A percentile compares a stretch with the other conserved stretches of the same genome.
Conservation (phyloP, 2,888 invertebrate genomes). For the Drosophila neonasuta region DNA sequence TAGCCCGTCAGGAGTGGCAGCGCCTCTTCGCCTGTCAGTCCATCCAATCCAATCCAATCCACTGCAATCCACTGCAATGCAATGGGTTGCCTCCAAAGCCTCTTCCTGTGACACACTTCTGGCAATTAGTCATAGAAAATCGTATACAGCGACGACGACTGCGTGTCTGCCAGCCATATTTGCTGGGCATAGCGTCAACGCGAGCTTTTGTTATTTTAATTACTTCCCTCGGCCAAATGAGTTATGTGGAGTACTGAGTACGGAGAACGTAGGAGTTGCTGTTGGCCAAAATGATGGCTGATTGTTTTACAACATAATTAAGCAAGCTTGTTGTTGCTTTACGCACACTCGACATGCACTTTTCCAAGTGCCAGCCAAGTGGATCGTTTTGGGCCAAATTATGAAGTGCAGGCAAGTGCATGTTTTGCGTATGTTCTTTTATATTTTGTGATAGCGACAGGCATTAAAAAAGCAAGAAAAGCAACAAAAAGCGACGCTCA, state of each 20-base stretch:
- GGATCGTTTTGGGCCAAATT: slow-evolving; percentile 48
- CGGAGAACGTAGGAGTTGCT: no score
- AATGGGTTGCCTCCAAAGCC: neutral
- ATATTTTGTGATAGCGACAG: slow-evolving; percentile 39
- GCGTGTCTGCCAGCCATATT: slow-evolving; percentile 70
- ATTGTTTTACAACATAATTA: slow-evolving; percentile 78
- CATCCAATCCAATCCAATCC: neutral
- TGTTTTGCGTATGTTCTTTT: slow-evolving; percentile 49
- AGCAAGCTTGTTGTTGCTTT: slow-evolving; percentile 53
- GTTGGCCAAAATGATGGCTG: slow-evolving; percentile 51
- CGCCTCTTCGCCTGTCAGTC: slow-evolving; percentile 28
- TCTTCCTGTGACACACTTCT: slow-evolving; percentile 78
- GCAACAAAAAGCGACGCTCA: slow-evolving; percentile 40
- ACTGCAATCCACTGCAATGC: no score
- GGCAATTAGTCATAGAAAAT: slow-evolving; percentile 80
- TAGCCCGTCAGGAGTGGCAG: slow-evolving; percentile 26
- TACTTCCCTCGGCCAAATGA: slow-evolving; percentile 62
- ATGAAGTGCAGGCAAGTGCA: slow-evolving; percentile 72
- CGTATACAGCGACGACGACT: slow-evolving; percentile 70
- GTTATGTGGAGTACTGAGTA: slow-evolving; percentile 27
- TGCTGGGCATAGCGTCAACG: slow-evolving; percentile 63
- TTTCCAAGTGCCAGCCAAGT: slow-evolving; percentile 2
- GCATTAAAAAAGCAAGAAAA: slow-evolving; percentile 54
- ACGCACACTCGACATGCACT: slow-evolving; percentile 44
- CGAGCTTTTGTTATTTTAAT: slow-evolving; percentile 73